Base-by-base conservation (phyloP, 2,888 invertebrate species). In the Rambutsinella grinnellia region DNA sequence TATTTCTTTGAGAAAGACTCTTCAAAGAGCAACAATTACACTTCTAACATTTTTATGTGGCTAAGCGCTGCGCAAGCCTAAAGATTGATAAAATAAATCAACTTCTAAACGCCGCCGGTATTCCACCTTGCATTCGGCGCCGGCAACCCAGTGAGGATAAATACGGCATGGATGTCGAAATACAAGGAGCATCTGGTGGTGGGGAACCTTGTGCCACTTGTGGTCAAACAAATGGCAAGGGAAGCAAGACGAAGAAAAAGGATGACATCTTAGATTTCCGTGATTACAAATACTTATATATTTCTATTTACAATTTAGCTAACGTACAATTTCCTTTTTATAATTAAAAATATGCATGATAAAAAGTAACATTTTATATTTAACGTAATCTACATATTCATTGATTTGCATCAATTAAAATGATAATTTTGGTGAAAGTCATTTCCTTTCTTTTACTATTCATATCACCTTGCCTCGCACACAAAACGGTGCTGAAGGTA, bases 201-300 rank as follows among this genome's bases (percentile, higher is more conserved):
- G 24, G 24, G 53, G 17, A 19, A 23, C 56, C 63, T 47, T 65
- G 71, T 72, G 51, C 65, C 65, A 72, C 77, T 5, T 72, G 70
- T 70, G 61, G 72, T 24, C 60, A 63, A 23, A 63, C 66, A 19
- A 62, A 62, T 54, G 57, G 61, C 19, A 67, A 63, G 44, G n/a
- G n/a, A n/a, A 65, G 49, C 1, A 58, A 17, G 13, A 62, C 54
- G 23, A 67, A 70, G 53, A 66, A 71, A 28, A 71, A 77, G 44
- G 72, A 71, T 49, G 72, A 77, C 49, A 58, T 67, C 19, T 53
- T 77, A 27, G 71, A 77, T 56, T 77, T 77, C 65, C 77, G 77
- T 77, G 72, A 72, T 53, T 72, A 49, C 44, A 19, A 21, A 21
- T 56, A 26, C n/a, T 24, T 24, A 47, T 24, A 15, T 47, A 23